Evolutionary conservation across 2,888 invertebrate species (phyloP).

Genomic region (Melinopterus prodromus): DNA sequence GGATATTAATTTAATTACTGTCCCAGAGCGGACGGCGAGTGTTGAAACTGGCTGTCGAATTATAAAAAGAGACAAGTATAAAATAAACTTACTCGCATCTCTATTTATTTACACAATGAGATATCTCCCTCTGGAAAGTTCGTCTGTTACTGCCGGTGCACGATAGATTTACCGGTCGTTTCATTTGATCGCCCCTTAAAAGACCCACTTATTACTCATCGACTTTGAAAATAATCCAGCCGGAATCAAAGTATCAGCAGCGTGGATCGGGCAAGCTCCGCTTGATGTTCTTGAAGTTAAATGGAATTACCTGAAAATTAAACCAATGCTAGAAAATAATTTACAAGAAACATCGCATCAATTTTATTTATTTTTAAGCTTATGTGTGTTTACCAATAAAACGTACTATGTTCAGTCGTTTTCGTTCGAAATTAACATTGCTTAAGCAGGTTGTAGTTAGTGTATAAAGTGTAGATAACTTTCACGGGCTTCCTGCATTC

Average conservation of each 20-base stretch:
- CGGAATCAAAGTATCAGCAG: not conserved
- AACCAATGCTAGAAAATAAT: too few relatives aligned
- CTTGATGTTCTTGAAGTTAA: too few relatives aligned
- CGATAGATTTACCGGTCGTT: not conserved
- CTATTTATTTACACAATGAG: not conserved
- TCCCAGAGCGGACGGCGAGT: not conserved
- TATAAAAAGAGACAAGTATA: not conserved
- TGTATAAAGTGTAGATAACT: too few relatives aligned
- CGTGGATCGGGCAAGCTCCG: too few relatives aligned
- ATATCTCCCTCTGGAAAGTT: not conserved
- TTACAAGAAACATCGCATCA: too few relatives aligned
- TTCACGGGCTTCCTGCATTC: too few relatives aligned
- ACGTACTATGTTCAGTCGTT: too few relatives aligned
- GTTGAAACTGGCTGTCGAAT: not conserved
- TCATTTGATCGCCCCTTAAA: not conserved
- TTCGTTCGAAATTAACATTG: too few relatives aligned
- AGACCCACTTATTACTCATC: not conserved
- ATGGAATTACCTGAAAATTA: too few relatives aligned
- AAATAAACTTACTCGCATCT: not conserved
- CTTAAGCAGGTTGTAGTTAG: too few relatives aligned
- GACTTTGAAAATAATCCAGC: not conserved
- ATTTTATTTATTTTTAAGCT: too few relatives aligned
- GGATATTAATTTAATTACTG: not conserved
- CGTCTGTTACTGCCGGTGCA: not conserved
- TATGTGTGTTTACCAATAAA: too few relatives aligned